phyloP scores from a whole-genome alignment of 2,888 invertebrate species.

The Crioceris asparagi region DNA sequence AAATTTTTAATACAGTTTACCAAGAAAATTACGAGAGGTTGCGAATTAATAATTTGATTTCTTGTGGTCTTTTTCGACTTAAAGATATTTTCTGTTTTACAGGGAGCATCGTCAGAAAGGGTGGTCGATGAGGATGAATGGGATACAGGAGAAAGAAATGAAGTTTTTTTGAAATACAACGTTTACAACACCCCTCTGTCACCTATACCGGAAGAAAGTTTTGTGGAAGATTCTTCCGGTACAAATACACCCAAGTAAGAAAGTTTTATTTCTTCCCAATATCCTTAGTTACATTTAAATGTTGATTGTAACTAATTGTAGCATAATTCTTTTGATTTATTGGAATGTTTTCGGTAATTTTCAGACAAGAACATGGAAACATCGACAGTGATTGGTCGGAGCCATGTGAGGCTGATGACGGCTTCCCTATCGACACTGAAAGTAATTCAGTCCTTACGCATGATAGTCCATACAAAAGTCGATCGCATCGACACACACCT shows the following conservation, averaged over 20 bases:
- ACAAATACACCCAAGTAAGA: slow-evolving; percentile 26
- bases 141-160: slow-evolving; percentile 33
- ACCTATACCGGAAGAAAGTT: slow-evolving; percentile 48
- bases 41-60: background rate
- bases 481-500: slow-evolving; percentile 38
- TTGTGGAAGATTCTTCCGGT: slow-evolving; percentile 23
- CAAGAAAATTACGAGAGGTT: no score
- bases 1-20: no score
- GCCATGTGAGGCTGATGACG: slow-evolving; percentile 22
- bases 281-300: background rate
- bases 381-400: slow-evolving; percentile 35
- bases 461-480: slow-evolving; percentile 36
- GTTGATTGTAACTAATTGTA: background rate
- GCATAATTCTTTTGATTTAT: background rate
- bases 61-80: slow-evolving; percentile 1
- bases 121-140: slow-evolving; percentile 35
- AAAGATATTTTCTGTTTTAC: no score
- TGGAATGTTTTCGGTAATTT: background rate
- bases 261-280: background rate
- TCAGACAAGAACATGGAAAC: slow-evolving; percentile 19
- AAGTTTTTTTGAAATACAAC: slow-evolving; percentile 42
- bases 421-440: slow-evolving; percentile 38
- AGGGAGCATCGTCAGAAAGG: slow-evolving; percentile 29
- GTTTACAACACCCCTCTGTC: slow-evolving; percentile 48
- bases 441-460: slow-evolving; percentile 43